A percentile compares a stretch with the other conserved stretches of the same genome.
phyloP scores from a whole-genome alignment of 2,888 invertebrate genomes.

The Hypomecis atomaria region DNA sequence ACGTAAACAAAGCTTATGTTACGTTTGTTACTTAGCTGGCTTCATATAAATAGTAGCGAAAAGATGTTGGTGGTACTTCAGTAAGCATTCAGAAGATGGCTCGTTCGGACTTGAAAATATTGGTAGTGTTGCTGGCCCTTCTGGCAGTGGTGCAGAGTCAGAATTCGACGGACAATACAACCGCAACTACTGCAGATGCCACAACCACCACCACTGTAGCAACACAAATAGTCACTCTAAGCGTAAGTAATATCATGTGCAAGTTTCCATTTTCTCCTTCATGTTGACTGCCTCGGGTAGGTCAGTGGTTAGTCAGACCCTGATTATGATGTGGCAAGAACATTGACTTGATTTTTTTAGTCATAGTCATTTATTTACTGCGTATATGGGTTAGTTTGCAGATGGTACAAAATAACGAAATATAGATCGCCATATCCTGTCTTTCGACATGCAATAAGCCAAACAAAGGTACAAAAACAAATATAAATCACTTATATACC shows the following conservation, averaged over 20 bases:
- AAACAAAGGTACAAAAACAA: no score
- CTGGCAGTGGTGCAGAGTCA: constrained; percentile 47
- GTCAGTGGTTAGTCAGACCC: no score
- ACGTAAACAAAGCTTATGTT: constrained; percentile 34
- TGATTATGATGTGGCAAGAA: no score
- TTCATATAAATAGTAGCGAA: constrained; percentile 39
- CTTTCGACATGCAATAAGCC: no score
- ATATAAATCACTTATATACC: no score
- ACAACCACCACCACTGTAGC: constrained; percentile 8
- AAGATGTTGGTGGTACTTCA: constrained; percentile 24
- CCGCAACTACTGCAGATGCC: constrained; percentile 21
- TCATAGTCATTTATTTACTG: no score
- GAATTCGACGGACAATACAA: constrained; percentile 32
- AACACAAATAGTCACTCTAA: constrained; percentile 1
- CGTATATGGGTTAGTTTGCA: no score
- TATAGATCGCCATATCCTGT: no score
- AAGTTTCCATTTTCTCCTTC: background rate
- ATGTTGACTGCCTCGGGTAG: no score
- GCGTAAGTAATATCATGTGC: constrained; percentile 7
- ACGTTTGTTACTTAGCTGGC: constrained; percentile 28
- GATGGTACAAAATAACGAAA: no score
- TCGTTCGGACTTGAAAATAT: constrained; percentile 45
- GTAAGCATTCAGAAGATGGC: constrained; percentile 46
- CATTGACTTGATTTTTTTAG: no score
- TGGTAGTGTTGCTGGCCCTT: constrained; percentile 45